Evolutionary conservation across 2,888 invertebrate species (phyloP).

Genomic region (Pseudococcus viburni): DNA sequence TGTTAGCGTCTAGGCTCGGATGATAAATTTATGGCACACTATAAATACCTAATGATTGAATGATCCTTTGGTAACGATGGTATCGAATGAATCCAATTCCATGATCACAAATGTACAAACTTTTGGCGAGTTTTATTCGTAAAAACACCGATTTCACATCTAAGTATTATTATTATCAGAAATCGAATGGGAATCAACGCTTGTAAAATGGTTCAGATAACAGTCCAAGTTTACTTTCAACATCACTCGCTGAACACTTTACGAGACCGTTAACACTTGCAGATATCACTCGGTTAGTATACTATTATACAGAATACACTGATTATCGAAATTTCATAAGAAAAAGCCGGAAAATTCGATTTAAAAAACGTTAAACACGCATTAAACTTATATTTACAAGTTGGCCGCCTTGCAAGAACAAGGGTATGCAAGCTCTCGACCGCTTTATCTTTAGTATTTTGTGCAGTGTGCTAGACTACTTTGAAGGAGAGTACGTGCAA

Average conservation of each 20-base stretch:
- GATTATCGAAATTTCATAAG: conserved; percentile 3
- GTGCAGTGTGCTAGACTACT: conserved; percentile 62
- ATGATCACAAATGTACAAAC: not conserved
- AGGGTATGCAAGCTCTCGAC: conserved; percentile 67
- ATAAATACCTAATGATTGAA: conserved; percentile 53
- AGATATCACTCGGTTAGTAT: not conserved
- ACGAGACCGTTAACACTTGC: conserved; percentile 15
- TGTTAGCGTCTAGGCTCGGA: not conserved
- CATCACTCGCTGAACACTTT: conserved; percentile 59
- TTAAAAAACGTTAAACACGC: conserved; percentile 33
- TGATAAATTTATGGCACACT: not conserved
- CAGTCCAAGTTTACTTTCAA: conserved; percentile 63
- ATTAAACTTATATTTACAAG: conserved; percentile 63
- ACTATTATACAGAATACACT: not conserved
- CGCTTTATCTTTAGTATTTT: conserved; percentile 62
- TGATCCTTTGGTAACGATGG: not conserved
- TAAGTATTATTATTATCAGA: conserved; percentile 64
- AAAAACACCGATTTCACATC: conserved; percentile 38
- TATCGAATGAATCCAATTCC: conserved; percentile 24
- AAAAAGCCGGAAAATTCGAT: conserved; percentile 47
- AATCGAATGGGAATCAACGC: conserved; percentile 59
- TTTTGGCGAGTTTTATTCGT: not conserved
- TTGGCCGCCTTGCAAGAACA: conserved; percentile 60
- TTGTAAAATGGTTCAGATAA: conserved; percentile 63
- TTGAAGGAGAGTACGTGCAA: conserved; percentile 62